Conservation (phyloP, 2,113 vertebrate species). For the Xenopus tropicalis region DNA sequence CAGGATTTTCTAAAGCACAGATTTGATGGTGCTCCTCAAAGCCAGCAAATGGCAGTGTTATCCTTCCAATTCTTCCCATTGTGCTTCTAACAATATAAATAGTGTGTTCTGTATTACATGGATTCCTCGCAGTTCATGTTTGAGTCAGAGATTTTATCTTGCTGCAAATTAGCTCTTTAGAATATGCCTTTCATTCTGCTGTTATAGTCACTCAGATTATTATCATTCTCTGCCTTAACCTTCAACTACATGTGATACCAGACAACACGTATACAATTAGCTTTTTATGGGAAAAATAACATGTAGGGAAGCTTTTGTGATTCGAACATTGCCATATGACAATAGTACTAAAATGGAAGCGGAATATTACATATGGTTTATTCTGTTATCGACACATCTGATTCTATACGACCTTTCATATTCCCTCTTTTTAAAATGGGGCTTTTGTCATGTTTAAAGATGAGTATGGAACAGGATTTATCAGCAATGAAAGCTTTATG, state of each 20-base stretch:
- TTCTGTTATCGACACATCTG: neutral
- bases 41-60: conserved; percentile 15
- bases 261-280: neutral
- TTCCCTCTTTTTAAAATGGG: neutral
- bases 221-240: neutral
- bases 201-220: neutral
- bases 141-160: conserved; percentile 2
- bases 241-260: neutral
- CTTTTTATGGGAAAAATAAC: neutral
- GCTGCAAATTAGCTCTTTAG: neutral
- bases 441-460: neutral
- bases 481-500: neutral
- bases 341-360: neutral
- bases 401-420: neutral
- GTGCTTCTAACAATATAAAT: conserved; percentile 36
- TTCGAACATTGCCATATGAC: neutral
- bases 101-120: conserved; percentile 10
- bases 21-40: conserved; percentile 29
- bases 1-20: conserved; percentile 38
- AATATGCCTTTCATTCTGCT: neutral
- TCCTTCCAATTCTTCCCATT: neutral
- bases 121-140: conserved; percentile 2
- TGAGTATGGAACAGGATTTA: neutral
- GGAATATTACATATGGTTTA: neutral
- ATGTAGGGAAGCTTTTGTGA: neutral